Percentiles rank a stretch among this genome's conserved stretches.
Conservation (phyloP, 1,140 invertebrate species). For the Drosophila lini region DNA sequence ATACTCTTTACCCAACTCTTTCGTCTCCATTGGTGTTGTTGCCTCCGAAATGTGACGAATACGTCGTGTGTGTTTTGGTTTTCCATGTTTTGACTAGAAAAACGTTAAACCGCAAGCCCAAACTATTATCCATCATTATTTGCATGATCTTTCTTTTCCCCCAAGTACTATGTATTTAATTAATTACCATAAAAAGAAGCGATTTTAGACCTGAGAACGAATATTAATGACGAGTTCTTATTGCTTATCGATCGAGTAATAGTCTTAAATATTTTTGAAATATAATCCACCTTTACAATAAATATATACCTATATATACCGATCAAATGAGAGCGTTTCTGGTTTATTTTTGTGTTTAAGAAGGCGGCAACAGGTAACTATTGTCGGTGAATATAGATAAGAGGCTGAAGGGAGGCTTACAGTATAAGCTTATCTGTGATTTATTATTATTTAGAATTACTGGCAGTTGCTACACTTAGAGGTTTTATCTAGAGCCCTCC, state of each 20-base stretch:
- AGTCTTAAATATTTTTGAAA: slow-evolving; percentile 52
- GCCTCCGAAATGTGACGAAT: slow-evolving; percentile 34
- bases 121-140: slow-evolving; percentile 19
- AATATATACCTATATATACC: slow-evolving; percentile 24
- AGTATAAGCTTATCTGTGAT: neutral
- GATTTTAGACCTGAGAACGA: slow-evolving; percentile 24
- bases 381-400: neutral
- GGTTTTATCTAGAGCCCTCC: too few relatives aligned
- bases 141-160: slow-evolving; percentile 45
- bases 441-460: neutral
- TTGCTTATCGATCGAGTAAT: slow-evolving; percentile 35
- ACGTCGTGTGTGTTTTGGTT: slow-evolving; percentile 37
- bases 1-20: slow-evolving; percentile 39
- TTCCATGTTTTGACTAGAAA: slow-evolving; percentile 43
- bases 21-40: slow-evolving; percentile 47
- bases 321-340: neutral
- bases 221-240: slow-evolving; percentile 10
- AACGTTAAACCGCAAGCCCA: slow-evolving; percentile 4
- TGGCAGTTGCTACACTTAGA: too few relatives aligned
- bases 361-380: neutral
- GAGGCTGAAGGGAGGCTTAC: neutral
- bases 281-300: slow-evolving; percentile 43
- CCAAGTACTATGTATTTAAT: slow-evolving; percentile 18
- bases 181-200: slow-evolving; percentile 20
- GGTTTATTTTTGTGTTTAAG: neutral